Percentiles rank a stretch among this genome's conserved stretches.
phyloP scores from a whole-genome alignment of 2,797 vertebrate species.

The Eulemur coronatus region DNA sequence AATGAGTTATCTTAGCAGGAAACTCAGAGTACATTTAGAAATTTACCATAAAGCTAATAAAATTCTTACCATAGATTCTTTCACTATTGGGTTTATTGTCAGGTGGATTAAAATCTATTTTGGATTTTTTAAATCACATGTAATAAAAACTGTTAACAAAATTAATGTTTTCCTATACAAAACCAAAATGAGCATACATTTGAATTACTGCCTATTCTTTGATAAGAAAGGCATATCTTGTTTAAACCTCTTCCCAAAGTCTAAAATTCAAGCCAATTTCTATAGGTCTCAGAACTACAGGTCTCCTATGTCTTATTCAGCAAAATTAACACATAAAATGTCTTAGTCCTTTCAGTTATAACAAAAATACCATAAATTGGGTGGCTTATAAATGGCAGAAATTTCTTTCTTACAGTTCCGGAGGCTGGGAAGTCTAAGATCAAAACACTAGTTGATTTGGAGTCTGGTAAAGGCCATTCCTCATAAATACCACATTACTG shows the following conservation, averaged over 20 bases:
- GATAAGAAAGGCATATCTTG: neutral
- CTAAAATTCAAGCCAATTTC: constrained; percentile 5
- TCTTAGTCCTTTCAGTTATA: neutral
- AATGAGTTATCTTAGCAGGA: neutral
- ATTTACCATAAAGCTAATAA: neutral
- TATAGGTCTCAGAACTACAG: neutral
- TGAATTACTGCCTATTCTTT: constrained; percentile 8
- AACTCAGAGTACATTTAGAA: neutral
- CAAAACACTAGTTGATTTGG: neutral
- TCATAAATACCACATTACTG: neutral
- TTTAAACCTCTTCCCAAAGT: neutral
- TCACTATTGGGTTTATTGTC: neutral
- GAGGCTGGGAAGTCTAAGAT: neutral
- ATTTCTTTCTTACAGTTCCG: neutral
- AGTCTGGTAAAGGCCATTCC: neutral
- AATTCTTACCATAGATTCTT: neutral
- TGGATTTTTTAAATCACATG: neutral
- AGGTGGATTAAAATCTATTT: neutral
- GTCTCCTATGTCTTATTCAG: neutral
- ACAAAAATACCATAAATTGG: neutral
- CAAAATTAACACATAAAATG: neutral
- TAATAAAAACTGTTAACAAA: neutral
- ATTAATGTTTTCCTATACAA: neutral
- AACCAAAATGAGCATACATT: neutral
- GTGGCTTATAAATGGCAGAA: neutral